Conservation (phyloP, 2,888 invertebrate species). For the Thecocarcelia acutangulata region DNA sequence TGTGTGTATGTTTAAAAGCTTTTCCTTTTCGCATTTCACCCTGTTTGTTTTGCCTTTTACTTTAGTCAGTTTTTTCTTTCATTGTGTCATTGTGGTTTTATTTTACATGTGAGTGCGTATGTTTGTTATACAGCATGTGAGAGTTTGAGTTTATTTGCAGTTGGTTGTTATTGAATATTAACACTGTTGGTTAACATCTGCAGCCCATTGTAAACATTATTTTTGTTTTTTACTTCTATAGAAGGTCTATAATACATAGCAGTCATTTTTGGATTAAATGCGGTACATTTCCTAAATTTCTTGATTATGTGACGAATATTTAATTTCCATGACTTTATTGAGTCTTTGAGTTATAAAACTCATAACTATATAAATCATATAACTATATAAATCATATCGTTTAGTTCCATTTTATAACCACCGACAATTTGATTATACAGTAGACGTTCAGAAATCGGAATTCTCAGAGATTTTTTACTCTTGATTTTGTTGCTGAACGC, state of each 20-base stretch:
- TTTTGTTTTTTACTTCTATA: neutral
- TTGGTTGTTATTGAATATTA: slow-evolving; percentile 20
- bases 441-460: no score
- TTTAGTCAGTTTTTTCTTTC: slow-evolving; percentile 26
- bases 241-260: neutral
- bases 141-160: slow-evolving; percentile 9
- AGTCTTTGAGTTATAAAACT: no score
- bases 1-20: slow-evolving; percentile 28
- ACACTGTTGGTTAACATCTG: slow-evolving; percentile 47
- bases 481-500: no score
- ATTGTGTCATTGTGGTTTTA: slow-evolving; percentile 61
- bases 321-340: no score
- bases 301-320: no score
- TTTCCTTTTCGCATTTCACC: slow-evolving; percentile 27
- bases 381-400: no score
- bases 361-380: no score
- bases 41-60: slow-evolving; percentile 31
- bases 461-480: no score
- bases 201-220: slow-evolving; percentile 12
- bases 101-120: slow-evolving; percentile 29
- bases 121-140: neutral
- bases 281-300: no score
- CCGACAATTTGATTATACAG: no score
- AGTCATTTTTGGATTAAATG: neutral
- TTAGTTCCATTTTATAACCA: no score